phyloP scores from a whole-genome alignment of 2,888 invertebrate species.

The Eristalinus aeneus region DNA sequence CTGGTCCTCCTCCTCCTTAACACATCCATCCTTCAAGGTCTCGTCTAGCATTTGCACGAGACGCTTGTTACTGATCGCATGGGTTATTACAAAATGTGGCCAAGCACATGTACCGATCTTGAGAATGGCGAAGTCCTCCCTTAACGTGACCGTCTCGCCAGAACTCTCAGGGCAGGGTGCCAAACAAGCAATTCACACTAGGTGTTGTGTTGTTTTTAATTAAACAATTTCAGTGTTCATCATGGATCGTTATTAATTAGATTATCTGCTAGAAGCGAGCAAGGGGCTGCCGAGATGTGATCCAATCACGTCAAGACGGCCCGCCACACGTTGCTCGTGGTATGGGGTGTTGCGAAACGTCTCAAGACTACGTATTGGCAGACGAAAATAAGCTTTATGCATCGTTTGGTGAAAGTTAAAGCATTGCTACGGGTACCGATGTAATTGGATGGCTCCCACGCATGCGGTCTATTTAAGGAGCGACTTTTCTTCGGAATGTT shows the following conservation, averaged over 20 bases:
- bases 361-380: background rate
- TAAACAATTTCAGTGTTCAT: slow-evolving; percentile 42
- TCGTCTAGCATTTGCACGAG: slow-evolving; percentile 64
- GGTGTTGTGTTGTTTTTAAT: slow-evolving; percentile 14
- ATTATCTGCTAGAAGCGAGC: slow-evolving; percentile 15
- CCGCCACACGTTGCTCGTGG: background rate
- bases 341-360: slow-evolving; percentile 25
- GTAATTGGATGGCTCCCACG: slow-evolving; percentile 7
- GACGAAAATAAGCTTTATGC: slow-evolving; percentile 11
- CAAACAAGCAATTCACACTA: slow-evolving; percentile 11
- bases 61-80: slow-evolving; percentile 59
- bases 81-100: slow-evolving; percentile 41
- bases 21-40: slow-evolving; percentile 56
- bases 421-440: background rate
- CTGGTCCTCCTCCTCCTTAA: slow-evolving; percentile 1
- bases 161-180: slow-evolving; percentile 29
- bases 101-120: slow-evolving; percentile 54
- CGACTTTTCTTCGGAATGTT: background rate
- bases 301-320: slow-evolving; percentile 18
- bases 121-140: slow-evolving; percentile 33
- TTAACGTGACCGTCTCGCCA: background rate
- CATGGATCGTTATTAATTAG: slow-evolving; percentile 57
- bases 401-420: background rate
- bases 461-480: slow-evolving; percentile 11
- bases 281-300: slow-evolving; percentile 12